Evolutionary conservation across 92 coral and sea anemone genomes (phyloP), one percentile per base, ranked within the genome.

Genomic region (Zoanthus sansibaricus): DNA sequence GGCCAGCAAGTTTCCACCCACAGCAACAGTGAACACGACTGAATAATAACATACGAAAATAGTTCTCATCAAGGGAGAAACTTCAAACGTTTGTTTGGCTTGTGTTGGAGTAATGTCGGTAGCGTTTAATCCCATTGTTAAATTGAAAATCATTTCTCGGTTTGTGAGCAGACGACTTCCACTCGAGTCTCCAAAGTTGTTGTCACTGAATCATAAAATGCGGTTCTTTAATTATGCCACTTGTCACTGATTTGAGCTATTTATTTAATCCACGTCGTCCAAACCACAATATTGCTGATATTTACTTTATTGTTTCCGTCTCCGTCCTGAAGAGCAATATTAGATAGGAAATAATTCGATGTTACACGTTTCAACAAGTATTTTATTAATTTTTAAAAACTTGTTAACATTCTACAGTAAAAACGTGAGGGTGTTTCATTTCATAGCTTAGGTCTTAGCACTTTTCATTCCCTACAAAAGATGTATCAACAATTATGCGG

Each of bases 1-100:
- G 14, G 98, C 94, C n/a, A 93, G 87, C 15, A 71, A 80, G 86
- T 94, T 94, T 45, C 98, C 98, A 62, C 87, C 66, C 68, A 91
- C 86, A 1, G 98, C 98, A 49, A 94, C 86, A 54, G 91, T 66
- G 15, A 88, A 89, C 12, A 91, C 90, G 13, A 71, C 83, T 0
- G 87, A 84, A 79, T 94, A 94, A 66, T 80, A 80, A 13, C 85
- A 80, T 31, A 80, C 25, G 37, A 80, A 80, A 4, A 80, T 12
- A 0, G 18, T 80, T 25, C 85, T 46, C 42, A 80, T 48, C n/a
- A 80, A 49, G 52, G 85, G 85, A 80, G 73, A 80, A 10, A 49
- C 85, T 13, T 80, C 42, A 61, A 69, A 66, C 4, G 61, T 31
- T 47, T 47, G 42, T 45, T 7, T 58, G 18, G 75, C 4, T 67